Evolutionary conservation across 2,113 vertebrate genomes (phyloP), one percentile per base, ranked within the genome.

Genomic region (Micronycteris hirsuta): DNA sequence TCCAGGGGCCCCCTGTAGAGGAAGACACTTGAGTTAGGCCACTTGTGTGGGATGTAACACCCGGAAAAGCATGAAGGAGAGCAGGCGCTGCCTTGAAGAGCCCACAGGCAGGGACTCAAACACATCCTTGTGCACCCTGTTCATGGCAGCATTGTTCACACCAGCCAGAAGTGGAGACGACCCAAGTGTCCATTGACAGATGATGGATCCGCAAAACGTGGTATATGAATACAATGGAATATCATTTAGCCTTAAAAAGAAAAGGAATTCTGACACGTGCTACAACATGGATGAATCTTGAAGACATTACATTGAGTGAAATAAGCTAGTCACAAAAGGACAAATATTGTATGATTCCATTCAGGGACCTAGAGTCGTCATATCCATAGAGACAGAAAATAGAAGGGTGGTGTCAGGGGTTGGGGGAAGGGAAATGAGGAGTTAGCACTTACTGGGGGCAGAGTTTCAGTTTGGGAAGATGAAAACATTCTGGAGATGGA

Each of bases 131-230:
- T 24, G n/a, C 43, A 4, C n/a, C 5, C 0, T 0, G 54, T 12
- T 47, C 11, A 6, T 19, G 33, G 56, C 38, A 41, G 47, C 8
- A 16, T 2, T 20, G 38, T 19, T 33, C 76, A n/a, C 33, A 12
- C 3, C 0, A 1, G 38, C 20, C 38, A 2, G 6, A 38, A 47
- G 26, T 6, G 2, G 67, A n/a, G 4, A 26, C 28, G 17, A 11
- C 49, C 52, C 41, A 15, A 24, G 41, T 11, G 12, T 74, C 45
- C 47, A 4, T 1, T 1, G 5, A 9, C 3, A 26, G 47, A 43
- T 0, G 33, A 28, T 0, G 15, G 31, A 41, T 14, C 5, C 14
- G 28, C 20, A 28, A 52, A 52, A 7, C 0, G 3, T 17, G 22
- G 24, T 45, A 81, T 19, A 0, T 2, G 49, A 11, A 1, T 20